Conservation (phyloP, 2,888 invertebrate genomes). For the Pollenia angustigena region DNA sequence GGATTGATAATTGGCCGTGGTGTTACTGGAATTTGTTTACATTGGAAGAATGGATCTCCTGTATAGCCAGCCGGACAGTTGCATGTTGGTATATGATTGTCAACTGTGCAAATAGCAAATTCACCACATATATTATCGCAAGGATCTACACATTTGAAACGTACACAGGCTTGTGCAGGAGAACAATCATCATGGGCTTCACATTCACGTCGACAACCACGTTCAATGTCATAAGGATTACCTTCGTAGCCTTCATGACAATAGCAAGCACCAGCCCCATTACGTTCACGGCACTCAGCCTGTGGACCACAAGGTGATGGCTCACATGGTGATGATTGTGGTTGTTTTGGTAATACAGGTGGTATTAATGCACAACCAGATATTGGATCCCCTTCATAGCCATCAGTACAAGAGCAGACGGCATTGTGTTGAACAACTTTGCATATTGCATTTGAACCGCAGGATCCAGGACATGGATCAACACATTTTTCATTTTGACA, state of each 20-base stretch:
- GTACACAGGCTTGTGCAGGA: constrained; percentile 89
- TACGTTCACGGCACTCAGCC: constrained; percentile 92
- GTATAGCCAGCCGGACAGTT: constrained; percentile 90
- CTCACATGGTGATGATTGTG: constrained; percentile 90
- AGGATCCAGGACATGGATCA: constrained; percentile 92
- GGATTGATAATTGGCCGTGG: constrained; percentile 86
- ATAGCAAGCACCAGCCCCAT: constrained; percentile 93
- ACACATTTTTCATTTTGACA: constrained; percentile 92
- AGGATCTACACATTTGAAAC: constrained; percentile 93
- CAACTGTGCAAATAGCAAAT: constrained; percentile 91
- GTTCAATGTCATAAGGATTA: constrained; percentile 90
- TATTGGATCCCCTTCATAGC: constrained; percentile 92
- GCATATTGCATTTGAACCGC: constrained; percentile 92
- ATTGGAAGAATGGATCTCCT: constrained; percentile 93
- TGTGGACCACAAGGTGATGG: constrained; percentile 94
- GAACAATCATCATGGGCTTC: constrained; percentile 91
- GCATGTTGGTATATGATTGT: constrained; percentile 91
- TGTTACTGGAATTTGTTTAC: constrained; percentile 85
- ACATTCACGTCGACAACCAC: constrained; percentile 90
- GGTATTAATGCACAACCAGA: constrained; percentile 85
- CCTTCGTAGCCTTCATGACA: constrained; percentile 92
- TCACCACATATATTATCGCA: constrained; percentile 93
- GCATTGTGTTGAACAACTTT: constrained; percentile 93
- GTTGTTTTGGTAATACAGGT: constrained; percentile 87
- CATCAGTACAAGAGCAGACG: constrained; percentile 92